Conservation (phyloP, 2,888 invertebrate species). For the Drosophila setosimentum region DNA sequence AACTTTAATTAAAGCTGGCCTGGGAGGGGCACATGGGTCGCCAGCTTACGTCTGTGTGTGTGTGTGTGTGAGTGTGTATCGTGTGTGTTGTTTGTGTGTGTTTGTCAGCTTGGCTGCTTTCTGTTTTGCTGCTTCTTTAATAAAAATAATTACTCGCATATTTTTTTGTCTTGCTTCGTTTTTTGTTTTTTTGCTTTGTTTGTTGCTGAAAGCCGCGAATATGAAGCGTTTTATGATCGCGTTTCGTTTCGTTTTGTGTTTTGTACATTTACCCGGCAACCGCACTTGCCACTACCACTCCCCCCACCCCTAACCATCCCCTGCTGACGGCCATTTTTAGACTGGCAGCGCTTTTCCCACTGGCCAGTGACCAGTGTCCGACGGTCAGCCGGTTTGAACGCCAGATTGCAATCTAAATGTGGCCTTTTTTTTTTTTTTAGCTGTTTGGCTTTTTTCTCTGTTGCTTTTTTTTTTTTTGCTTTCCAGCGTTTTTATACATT, state of each 20-base stretch:
- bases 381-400: constrained; percentile 42
- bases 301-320: not conserved
- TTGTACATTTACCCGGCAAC: constrained; percentile 47
- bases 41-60: not conserved
- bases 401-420: constrained; percentile 76
- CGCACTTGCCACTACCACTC: not conserved
- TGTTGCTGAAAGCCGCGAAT: constrained; percentile 70
- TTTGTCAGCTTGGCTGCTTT: constrained; percentile 23
- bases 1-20: constrained; percentile 48
- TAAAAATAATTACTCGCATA: constrained; percentile 74
- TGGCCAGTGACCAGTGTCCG: constrained; percentile 33
- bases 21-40: constrained; percentile 4
- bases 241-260: constrained; percentile 69
- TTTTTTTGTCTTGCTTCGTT: constrained; percentile 41
- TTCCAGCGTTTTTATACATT: constrained; percentile 66
- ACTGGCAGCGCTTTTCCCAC: constrained; percentile 66
- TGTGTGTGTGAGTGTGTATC: not conserved
- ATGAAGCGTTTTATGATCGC: constrained; percentile 68
- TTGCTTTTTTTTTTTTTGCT: constrained; percentile 51
- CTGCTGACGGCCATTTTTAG: constrained; percentile 67
- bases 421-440: constrained; percentile 23
- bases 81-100: constrained; percentile 15
- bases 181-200: constrained; percentile 47
- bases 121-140: constrained; percentile 54
- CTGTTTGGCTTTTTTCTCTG: constrained; percentile 21